Conservation (phyloP, 1,140 invertebrate species). For the Caenorhabditis briggsae region DNA sequence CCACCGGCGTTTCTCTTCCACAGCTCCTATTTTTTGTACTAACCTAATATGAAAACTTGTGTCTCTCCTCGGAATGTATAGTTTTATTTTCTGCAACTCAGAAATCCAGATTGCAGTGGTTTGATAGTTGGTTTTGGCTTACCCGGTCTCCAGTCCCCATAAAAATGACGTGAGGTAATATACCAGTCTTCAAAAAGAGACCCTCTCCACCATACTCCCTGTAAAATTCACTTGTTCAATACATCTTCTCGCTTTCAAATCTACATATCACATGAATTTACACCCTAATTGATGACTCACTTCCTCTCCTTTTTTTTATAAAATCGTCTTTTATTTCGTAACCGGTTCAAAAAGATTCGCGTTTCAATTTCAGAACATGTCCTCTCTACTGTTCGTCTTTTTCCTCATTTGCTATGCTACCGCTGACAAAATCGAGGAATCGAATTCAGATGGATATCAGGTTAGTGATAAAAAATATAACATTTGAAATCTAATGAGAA, state of each 20-base stretch:
- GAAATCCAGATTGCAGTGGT: not conserved
- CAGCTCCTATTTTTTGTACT: too few relatives aligned
- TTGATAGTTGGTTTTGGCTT: not conserved
- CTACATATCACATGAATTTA: not conserved
- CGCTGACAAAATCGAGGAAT: slow-evolving; percentile 49
- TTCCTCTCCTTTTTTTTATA: not conserved
- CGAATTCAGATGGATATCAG: slow-evolving; percentile 41
- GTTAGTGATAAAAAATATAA: not conserved
- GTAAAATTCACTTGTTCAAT: not conserved
- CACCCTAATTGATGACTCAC: not conserved
- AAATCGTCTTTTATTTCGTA: not conserved
- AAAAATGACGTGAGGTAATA: slow-evolving; percentile 14
- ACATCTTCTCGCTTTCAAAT: not conserved
- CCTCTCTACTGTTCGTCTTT: slow-evolving; percentile 23
- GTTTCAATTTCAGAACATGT: slow-evolving; percentile 25
- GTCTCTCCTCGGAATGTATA: too few relatives aligned
- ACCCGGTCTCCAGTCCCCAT: not conserved
- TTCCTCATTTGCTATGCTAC: slow-evolving; percentile 39
- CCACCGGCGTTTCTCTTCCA: too few relatives aligned
- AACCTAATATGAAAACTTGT: too few relatives aligned
- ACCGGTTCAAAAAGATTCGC: not conserved
- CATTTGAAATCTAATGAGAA: too few relatives aligned
- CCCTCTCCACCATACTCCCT: not conserved
- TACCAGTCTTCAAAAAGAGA: not conserved
- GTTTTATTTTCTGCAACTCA: too few relatives aligned